A percentile compares a stretch with the other conserved stretches of the same genome.
Conservation (phyloP, 2,113 vertebrate species). For the Stictonetta naevosa region DNA sequence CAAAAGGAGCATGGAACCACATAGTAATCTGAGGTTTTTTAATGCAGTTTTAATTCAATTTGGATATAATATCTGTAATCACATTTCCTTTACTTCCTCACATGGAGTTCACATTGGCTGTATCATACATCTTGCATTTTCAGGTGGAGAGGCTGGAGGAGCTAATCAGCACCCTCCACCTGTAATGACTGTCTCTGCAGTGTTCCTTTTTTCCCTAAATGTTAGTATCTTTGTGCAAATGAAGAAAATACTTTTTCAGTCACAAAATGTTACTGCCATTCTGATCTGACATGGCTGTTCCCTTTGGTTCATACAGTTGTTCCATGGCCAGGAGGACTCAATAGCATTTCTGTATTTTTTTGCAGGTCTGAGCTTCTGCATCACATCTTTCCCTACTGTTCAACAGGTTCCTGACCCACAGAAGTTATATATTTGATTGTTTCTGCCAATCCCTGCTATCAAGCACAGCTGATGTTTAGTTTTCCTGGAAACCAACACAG, state of each 20-base stretch:
- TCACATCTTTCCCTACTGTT: accelerated
- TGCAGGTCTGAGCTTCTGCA: not conserved
- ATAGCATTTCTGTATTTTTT: not conserved
- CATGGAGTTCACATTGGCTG: not conserved
- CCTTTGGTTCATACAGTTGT: not conserved
- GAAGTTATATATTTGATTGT: accelerated
- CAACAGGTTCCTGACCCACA: not conserved
- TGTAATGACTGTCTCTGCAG: not conserved
- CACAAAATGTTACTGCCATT: not conserved
- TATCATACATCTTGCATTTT: constrained; percentile 18
- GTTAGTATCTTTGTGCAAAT: not conserved
- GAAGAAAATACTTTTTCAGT: not conserved
- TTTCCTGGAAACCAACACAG: not conserved
- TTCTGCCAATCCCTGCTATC: not conserved
- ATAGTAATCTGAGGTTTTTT: not conserved
- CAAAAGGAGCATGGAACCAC: not conserved
- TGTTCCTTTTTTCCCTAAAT: not conserved
- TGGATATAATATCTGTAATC: constrained; percentile 43
- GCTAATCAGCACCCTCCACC: not conserved
- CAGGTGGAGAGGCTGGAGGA: not conserved
- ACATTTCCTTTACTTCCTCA: constrained; percentile 52
- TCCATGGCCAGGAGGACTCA: not conserved
- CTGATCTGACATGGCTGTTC: not conserved
- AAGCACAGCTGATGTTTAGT: not conserved
- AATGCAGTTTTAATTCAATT: constrained; percentile 57